Percentiles rank a stretch among this genome's conserved stretches.
Conservation (phyloP, 2,113 vertebrate species). For the Myotis davidii region DNA sequence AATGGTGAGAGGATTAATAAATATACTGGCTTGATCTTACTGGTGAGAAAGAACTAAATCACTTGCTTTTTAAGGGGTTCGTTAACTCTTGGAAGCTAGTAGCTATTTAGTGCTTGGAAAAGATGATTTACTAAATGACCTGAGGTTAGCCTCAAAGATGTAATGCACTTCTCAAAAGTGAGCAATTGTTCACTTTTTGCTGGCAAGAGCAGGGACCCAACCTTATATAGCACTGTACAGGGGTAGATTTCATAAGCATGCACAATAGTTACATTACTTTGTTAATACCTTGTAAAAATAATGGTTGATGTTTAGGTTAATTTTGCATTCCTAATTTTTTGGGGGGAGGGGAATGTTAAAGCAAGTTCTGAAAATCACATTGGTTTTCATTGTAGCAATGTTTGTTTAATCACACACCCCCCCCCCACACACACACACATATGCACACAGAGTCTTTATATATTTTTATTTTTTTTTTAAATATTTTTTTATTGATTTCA, state of each 20-base stretch:
- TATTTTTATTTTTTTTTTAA: not conserved
- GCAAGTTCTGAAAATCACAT: not conserved
- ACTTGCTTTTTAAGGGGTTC: conserved; percentile 29
- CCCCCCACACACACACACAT: too few species aligned
- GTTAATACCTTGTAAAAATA: conserved; percentile 14
- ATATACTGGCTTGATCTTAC: not conserved
- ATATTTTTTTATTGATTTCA: too few species aligned
- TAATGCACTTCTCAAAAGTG: not conserved
- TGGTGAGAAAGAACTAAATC: conserved; percentile 36
- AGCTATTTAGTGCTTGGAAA: conserved; percentile 40
- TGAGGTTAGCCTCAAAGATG: conserved; percentile 14
- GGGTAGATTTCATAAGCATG: not conserved
- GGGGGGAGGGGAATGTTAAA: not conserved
- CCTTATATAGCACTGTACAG: not conserved
- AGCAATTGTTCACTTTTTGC: conserved; percentile 36
- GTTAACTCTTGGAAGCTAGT: conserved; percentile 54
- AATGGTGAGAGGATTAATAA: conserved; percentile 37
- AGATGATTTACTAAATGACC: conserved; percentile 53
- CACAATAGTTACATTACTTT: not conserved
- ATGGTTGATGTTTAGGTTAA: conserved; percentile 19
- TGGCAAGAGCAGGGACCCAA: conserved; percentile 2
- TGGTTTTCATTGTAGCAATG: not conserved
- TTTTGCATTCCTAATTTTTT: not conserved
- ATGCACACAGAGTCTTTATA: not conserved
- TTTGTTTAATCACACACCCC: not conserved